Conservation (phyloP, 2,888 invertebrate species). For the Sylvicola cinctus region DNA sequence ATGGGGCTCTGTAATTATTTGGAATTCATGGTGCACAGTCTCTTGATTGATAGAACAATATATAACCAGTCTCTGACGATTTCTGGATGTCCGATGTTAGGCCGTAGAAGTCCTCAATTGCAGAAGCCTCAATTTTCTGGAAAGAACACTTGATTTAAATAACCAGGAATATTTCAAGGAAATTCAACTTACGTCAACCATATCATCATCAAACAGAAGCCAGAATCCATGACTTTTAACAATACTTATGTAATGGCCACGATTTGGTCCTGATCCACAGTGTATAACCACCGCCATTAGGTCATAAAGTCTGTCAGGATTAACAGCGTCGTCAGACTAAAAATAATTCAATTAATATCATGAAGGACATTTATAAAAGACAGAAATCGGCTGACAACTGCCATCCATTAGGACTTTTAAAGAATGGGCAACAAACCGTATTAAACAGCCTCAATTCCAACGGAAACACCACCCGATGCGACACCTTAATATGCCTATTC, state of each 20-base stretch:
- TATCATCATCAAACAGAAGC: constrained; percentile 98
- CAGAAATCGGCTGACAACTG: no score
- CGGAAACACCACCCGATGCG: constrained; percentile 97
- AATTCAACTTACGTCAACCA: constrained; percentile 78
- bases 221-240: constrained; percentile 99
- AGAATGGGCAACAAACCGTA: constrained; percentile 37
- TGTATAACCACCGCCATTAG: constrained; percentile 98
- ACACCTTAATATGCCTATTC: constrained; percentile 96
- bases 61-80: constrained; percentile 98
- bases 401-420: constrained; percentile 1
- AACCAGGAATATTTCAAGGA: not conserved
- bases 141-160: constrained; percentile 15
- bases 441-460: constrained; percentile 93
- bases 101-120: constrained; percentile 99
- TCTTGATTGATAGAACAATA: constrained; percentile 94
- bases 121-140: constrained; percentile 96
- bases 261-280: constrained; percentile 97
- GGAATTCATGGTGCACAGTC: constrained; percentile 39
- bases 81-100: constrained; percentile 96
- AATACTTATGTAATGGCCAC: constrained; percentile 99
- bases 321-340: constrained; percentile 94
- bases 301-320: constrained; percentile 95
- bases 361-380: constrained; percentile 4
- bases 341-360: constrained; percentile 8
- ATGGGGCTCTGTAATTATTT: no score